phyloP scores from a whole-genome alignment of 2,888 invertebrate genomes.

The Meloe dianella region DNA sequence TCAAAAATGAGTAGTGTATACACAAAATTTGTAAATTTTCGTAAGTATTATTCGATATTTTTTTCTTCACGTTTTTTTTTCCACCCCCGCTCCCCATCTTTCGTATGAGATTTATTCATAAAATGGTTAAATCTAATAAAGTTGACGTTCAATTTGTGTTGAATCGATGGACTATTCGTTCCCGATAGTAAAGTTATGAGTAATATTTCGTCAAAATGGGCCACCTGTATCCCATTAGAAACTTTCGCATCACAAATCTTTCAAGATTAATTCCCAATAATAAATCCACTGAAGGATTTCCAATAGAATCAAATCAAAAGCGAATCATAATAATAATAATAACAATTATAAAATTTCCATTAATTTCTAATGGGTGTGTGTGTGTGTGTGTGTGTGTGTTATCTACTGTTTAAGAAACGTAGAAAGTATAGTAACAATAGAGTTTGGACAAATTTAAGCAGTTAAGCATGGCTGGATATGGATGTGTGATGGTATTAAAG shows the following conservation, averaged over 20 bases:
- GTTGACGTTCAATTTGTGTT: conserved; percentile 1
- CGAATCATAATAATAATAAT: not conserved
- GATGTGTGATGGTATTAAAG: conserved; percentile 58
- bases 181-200: conserved; percentile 4
- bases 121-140: not conserved
- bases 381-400: too few relatives aligned
- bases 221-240: conserved; percentile 15
- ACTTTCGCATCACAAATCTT: conserved; percentile 4
- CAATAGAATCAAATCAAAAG: not conserved
- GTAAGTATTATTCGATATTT: not conserved
- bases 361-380: too few relatives aligned
- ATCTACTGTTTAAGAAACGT: conserved; percentile 19
- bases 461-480: conserved; percentile 54
- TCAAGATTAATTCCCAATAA: not conserved
- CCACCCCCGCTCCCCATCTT: too few relatives aligned
- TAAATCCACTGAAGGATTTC: not conserved
- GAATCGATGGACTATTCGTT: conserved; percentile 20
- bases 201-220: conserved; percentile 15
- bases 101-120: not conserved
- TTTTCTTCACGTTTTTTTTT: not conserved
- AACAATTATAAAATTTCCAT: too few relatives aligned
- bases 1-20: not conserved
- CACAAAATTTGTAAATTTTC: not conserved
- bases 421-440: conserved; percentile 38
- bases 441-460: conserved; percentile 53